These are phyloP conservation scores for Pelobates cultripes DNA, from an alignment of 2,797 vertebrate species.

Conservation along the genomic window DNA sequence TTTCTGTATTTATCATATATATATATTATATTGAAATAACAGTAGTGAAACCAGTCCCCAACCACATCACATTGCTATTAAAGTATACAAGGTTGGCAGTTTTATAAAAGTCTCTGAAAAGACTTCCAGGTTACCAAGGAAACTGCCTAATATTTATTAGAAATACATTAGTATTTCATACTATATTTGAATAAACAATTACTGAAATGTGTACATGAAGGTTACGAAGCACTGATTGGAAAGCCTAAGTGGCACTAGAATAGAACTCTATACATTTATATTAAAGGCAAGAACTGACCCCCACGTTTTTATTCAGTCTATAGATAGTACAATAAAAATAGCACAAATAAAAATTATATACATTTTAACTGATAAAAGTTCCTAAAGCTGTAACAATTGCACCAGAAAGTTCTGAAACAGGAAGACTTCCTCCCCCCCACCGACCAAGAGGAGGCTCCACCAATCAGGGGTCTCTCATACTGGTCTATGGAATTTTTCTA, in stretches of 20 bases:
- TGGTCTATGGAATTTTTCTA: no score
- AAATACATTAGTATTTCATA: slow-evolving; percentile 22
- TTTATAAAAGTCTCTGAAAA: slow-evolving; percentile 7
- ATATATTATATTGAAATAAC: no score
- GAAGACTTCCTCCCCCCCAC: no score
- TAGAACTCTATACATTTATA: background rate
- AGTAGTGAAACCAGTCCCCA: background rate
- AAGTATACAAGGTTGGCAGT: slow-evolving; percentile 20
- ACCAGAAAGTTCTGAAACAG: no score
- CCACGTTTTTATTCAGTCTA: no score
- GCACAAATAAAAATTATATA: no score
- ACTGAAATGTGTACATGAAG: slow-evolving; percentile 9
- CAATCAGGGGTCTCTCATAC: no score
- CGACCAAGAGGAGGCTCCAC: no score
- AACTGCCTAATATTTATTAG: slow-evolving; percentile 35
- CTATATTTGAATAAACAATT: slow-evolving; percentile 37
- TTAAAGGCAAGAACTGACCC: background rate
- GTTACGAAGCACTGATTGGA: background rate
- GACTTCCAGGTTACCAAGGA: slow-evolving; percentile 48
- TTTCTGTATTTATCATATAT: no score
- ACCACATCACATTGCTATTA: slow-evolving; percentile 26
- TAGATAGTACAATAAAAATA: no score
- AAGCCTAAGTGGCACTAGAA: background rate
- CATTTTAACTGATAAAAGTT: no score
- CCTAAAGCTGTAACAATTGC: no score